These are phyloP conservation scores for Metopolophium dirhodum DNA, from an alignment of 1,140 invertebrate genomes.

Conservation along the genomic window DNA sequence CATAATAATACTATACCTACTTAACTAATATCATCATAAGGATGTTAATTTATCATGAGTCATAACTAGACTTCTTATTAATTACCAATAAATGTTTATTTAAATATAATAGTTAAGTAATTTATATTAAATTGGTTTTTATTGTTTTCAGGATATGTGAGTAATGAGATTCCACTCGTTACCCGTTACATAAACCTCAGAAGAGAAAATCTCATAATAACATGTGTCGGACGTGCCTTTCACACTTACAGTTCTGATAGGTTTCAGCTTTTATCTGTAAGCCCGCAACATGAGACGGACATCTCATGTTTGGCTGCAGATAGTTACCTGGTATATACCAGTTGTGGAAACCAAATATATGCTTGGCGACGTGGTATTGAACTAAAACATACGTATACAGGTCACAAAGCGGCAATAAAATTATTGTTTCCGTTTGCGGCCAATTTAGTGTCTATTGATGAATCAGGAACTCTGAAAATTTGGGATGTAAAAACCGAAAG, in stretches of 20 bases:
- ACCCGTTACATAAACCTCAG: constrained; percentile 83
- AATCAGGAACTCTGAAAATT: constrained; percentile 76
- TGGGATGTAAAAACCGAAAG: constrained; percentile 85
- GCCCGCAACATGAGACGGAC: constrained; percentile 78
- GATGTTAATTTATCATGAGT: too few species aligned
- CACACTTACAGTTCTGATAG: constrained; percentile 88
- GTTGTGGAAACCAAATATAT: constrained; percentile 73
- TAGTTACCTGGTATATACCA: constrained; percentile 82
- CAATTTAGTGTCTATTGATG: constrained; percentile 86
- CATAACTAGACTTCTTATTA: neutral
- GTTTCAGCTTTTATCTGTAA: constrained; percentile 83
- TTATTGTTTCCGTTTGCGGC: constrained; percentile 85
- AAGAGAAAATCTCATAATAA: constrained; percentile 87
- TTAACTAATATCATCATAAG: too few species aligned
- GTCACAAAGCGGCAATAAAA: constrained; percentile 77
- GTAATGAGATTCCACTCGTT: constrained; percentile 86
- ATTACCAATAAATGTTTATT: neutral
- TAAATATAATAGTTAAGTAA: neutral
- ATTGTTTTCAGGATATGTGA: constrained; percentile 77
- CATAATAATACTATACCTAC: too few species aligned
- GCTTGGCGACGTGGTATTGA: constrained; percentile 89
- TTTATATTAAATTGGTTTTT: neutral
- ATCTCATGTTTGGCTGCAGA: constrained; percentile 85
- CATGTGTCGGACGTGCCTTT: constrained; percentile 88
- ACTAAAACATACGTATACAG: constrained; percentile 81